These are phyloP conservation scores for Gymnopithys bicolor DNA, from an alignment of 2,797 vertebrate species.

Conservation along the genomic window DNA sequence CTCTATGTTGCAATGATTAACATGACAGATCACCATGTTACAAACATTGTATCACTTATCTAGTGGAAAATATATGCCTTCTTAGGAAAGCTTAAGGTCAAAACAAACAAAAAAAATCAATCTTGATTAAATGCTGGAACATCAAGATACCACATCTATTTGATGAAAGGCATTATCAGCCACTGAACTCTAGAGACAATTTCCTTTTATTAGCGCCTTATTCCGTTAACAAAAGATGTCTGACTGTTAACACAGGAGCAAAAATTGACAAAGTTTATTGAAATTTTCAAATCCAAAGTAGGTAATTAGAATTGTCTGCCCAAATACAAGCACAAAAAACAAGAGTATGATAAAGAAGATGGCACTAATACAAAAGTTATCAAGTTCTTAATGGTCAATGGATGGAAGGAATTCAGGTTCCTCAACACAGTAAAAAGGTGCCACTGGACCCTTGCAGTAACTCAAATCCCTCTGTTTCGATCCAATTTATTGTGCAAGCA, in stretches of 20 bases:
- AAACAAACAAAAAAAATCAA: neutral
- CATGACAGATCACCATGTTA: neutral
- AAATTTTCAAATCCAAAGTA: neutral
- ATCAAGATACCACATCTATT: neutral
- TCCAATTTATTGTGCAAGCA: neutral
- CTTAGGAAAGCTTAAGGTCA: neutral
- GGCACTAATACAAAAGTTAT: neutral
- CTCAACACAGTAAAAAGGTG: neutral
- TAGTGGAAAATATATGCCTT: neutral
- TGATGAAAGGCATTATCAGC: neutral
- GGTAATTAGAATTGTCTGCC: neutral
- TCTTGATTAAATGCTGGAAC: neutral
- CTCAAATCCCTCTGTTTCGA: neutral
- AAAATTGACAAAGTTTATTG: neutral
- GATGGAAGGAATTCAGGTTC: neutral
- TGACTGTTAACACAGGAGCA: neutral
- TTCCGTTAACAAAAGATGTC: neutral
- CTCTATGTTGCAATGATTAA: neutral
- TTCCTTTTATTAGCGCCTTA: neutral
- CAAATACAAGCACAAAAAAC: neutral
- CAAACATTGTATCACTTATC: neutral
- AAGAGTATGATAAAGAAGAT: neutral
- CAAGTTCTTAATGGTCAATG: neutral
- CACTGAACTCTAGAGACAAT: neutral
- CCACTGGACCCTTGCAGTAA: neutral